Percentiles rank a stretch among this genome's conserved stretches.
phyloP scores from a whole-genome alignment of 2,797 vertebrate genomes.

The Meriones psammophilus region DNA sequence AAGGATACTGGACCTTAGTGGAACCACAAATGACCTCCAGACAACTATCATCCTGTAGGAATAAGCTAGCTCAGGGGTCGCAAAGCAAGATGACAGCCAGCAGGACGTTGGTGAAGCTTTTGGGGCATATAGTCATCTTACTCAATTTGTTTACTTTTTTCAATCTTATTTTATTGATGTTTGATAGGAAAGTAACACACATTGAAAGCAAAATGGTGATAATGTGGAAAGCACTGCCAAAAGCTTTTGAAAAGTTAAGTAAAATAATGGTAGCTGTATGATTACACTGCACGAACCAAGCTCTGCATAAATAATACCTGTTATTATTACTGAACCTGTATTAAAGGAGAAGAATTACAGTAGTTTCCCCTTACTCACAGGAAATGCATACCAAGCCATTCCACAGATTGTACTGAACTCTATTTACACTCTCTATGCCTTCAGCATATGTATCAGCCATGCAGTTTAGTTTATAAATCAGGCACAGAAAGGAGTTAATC shows the following conservation, averaged over 20 bases:
- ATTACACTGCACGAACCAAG: not conserved
- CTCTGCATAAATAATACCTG: not conserved
- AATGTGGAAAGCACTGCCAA: rapidly evolving
- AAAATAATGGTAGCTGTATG: not conserved
- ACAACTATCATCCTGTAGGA: not conserved
- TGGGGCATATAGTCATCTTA: not conserved
- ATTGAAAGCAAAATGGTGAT: not conserved
- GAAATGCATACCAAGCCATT: not conserved
- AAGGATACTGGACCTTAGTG: not conserved
- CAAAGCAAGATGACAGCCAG: not conserved
- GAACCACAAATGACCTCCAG: not conserved
- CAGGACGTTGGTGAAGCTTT: not conserved
- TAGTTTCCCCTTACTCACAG: not conserved
- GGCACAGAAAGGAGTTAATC: not conserved
- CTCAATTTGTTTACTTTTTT: not conserved
- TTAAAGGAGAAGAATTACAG: not conserved
- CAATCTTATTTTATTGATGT: not conserved
- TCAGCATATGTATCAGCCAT: not conserved
- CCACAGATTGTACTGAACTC: not conserved
- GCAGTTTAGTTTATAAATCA: not conserved
- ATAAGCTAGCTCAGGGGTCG: rapidly evolving
- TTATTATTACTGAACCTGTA: not conserved
- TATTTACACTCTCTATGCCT: not conserved
- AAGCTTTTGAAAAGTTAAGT: not conserved
- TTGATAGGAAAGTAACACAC: not conserved